Evolutionary conservation across 1,140 invertebrate genomes (phyloP), one percentile per base, ranked within the genome.

Genomic region (Ruditapes philippinarum): DNA sequence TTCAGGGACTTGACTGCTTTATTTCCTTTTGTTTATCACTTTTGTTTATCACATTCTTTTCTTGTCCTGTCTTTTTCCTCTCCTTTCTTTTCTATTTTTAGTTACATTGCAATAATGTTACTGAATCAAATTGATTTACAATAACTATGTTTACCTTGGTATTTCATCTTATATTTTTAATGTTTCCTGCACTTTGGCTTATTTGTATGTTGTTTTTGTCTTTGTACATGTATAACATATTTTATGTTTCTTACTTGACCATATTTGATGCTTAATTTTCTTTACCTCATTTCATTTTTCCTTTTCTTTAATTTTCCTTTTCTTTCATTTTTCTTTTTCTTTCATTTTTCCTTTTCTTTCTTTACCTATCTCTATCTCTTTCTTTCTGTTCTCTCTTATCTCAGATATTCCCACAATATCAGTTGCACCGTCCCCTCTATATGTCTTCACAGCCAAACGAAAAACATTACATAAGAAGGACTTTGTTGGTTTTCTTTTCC

Each of bases 401-500:
- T 33, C 25, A 54, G 14, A 54, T 22, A 54, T 54, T 22, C 3
- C 7, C 17, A 0, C 19, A 33, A n/a, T 3, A 5, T 38, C 31
- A 65, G 38, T 68, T 1, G 19, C 57, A 33, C 12, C 42, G 28
- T 22, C 31, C 4, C 40, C 80, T 17, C n/a, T 83, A 1, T 83
- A 12, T 49, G 19, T 83, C 17, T 68, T 68, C 57, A 68, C 36
- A 28, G n/a, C 80, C 7, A 83, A 68, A 31, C 60, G 54, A 31
- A 36, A 65, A 22, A 49, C 7, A 11, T 22, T 68, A n/a, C 7
- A 45, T 42, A 42, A 83, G 36, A 38, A 25, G 19, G 40, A 49
- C 2, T 83, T 83, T 83, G 57, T 83, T 11, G 80, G 60, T 68
- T 68, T 22, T 17, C 80, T 83, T n/a, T 68, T 62, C 49, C 14